A percentile compares a stretch with the other conserved stretches of the same genome.
Evolutionary conservation across 2,888 invertebrate species (phyloP).

Genomic region (Acronicta psi): DNA sequence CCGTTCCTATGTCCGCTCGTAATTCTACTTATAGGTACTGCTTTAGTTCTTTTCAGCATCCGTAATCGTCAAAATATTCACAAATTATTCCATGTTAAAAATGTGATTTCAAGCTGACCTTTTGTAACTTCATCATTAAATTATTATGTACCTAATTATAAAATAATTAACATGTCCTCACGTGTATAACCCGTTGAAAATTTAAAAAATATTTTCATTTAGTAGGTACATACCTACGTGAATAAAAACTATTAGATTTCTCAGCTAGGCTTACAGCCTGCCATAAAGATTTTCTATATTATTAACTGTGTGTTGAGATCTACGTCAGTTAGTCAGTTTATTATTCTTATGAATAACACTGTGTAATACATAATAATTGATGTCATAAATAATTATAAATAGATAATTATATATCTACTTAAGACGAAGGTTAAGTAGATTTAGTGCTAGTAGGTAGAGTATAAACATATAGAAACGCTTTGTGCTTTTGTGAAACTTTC

Average conservation of each 20-base stretch:
- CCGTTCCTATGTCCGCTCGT: too few species aligned
- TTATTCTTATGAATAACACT: background rate
- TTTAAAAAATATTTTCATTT: background rate
- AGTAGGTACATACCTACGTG: background rate
- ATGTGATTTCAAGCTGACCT: background rate
- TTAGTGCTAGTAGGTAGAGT: too few species aligned
- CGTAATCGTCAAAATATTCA: background rate
- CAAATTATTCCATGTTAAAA: background rate
- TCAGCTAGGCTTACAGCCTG: too few species aligned
- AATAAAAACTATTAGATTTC: background rate
- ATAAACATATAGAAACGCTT: too few species aligned
- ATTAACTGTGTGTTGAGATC: too few species aligned
- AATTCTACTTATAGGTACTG: too few species aligned
- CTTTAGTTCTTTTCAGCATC: too few species aligned
- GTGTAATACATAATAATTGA: background rate
- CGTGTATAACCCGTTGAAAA: background rate
- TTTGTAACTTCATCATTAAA: background rate
- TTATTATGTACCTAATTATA: constrained; percentile 2
- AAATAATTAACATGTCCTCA: background rate
- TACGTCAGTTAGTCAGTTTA: background rate
- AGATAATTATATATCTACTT: too few species aligned
- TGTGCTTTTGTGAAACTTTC: background rate
- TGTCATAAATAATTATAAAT: background rate
- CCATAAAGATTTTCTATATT: too few species aligned
- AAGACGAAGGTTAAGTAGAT: background rate